These are phyloP conservation scores for Eustalomyia histrio DNA, from an alignment of 2,888 invertebrate species.

Conservation along the genomic window DNA sequence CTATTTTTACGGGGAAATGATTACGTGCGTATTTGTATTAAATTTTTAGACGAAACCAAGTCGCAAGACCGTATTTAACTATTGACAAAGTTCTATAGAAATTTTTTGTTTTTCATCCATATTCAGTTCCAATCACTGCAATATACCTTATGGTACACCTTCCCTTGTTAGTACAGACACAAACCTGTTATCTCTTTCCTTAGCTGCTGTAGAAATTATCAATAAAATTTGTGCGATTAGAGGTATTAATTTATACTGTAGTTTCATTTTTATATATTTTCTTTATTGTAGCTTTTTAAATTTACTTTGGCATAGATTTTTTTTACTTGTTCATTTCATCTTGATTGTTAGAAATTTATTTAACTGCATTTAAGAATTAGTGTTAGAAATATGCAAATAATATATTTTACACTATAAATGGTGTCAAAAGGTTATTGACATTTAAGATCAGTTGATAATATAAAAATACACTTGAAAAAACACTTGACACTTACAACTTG, in stretches of 20 bases:
- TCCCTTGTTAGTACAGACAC: neutral
- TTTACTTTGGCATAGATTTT: constrained; percentile 11
- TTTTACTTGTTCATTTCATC: neutral
- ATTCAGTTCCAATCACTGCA: too few species aligned
- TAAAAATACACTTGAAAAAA: too few species aligned
- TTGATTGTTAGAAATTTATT: neutral
- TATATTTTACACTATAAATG: constrained; percentile 17
- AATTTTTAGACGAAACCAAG: too few species aligned
- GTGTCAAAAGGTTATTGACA: constrained; percentile 34
- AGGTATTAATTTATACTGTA: neutral
- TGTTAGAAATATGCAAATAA: constrained; percentile 4
- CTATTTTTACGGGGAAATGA: too few species aligned
- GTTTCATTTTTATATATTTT: neutral
- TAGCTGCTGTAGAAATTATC: neutral
- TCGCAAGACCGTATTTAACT: too few species aligned
- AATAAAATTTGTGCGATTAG: constrained; percentile 7
- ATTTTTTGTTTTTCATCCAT: too few species aligned
- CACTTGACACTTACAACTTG: too few species aligned
- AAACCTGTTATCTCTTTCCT: constrained; percentile 51
- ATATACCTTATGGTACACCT: too few species aligned
- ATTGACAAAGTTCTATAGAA: too few species aligned
- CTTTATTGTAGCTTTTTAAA: constrained; percentile 8
- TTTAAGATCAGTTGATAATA: constrained; percentile 16
- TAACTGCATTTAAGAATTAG: neutral
- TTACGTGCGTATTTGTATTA: too few species aligned